Evolutionary conservation across 2,888 invertebrate species (phyloP).

Genomic region (Diarsia brunnea): DNA sequence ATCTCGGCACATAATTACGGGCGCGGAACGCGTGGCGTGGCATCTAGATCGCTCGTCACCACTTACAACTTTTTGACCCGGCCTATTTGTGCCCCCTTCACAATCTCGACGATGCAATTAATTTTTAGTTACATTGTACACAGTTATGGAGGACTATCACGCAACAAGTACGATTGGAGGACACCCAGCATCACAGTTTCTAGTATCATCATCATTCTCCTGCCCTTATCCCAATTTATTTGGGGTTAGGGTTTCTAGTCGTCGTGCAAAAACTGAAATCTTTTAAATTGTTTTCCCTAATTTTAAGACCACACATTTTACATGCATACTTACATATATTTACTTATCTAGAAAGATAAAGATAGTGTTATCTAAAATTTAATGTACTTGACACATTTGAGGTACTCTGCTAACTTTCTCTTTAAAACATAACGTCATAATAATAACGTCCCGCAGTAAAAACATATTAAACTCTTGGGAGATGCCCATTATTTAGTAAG

Average conservation of each 20-base stretch:
- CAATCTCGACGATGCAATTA: constrained; percentile 60
- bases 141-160: constrained; percentile 3
- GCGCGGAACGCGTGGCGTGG: constrained; percentile 72
- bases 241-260: neutral
- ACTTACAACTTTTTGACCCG: constrained; percentile 79
- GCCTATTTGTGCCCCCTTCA: constrained; percentile 66
- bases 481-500: constrained; percentile 57
- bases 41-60: constrained; percentile 74
- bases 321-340: constrained; percentile 16
- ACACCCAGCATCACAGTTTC: neutral
- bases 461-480: constrained; percentile 49
- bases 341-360: constrained; percentile 24
- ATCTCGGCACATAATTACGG: constrained; percentile 83
- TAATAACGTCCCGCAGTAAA: constrained; percentile 2
- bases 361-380: constrained; percentile 34
- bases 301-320: constrained; percentile 12
- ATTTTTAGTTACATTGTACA: constrained; percentile 38
- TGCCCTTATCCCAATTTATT: too few species aligned
- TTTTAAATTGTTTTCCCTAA: neutral
- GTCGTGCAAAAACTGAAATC: neutral
- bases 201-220: too few species aligned
- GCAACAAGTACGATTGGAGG: constrained; percentile 21
- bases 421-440: constrained; percentile 16
- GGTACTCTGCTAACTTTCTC: constrained; percentile 21
- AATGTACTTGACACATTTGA: constrained; percentile 22